These are phyloP conservation scores for Drosophila bocqueti DNA, from an alignment of 1,140 invertebrate genomes.

Conservation along the genomic window DNA sequence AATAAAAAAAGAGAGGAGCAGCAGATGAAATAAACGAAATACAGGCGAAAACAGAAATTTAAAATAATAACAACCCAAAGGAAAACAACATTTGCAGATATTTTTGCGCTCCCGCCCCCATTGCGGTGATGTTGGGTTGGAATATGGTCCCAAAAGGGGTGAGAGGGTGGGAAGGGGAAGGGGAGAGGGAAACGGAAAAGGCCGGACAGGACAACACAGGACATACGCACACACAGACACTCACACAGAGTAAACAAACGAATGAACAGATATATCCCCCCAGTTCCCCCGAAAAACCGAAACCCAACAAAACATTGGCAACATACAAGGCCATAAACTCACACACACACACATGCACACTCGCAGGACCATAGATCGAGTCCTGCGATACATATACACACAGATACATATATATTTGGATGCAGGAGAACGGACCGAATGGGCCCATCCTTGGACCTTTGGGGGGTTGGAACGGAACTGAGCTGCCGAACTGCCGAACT, in stretches of 20 bases:
- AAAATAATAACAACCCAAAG: constrained; percentile 83
- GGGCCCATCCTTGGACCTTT: constrained; percentile 59
- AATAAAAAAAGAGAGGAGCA: constrained; percentile 34
- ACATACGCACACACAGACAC: constrained; percentile 44
- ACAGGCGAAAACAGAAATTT: constrained; percentile 62
- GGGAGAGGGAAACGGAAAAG: constrained; percentile 35
- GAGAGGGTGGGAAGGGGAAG: neutral
- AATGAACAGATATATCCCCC: constrained; percentile 41
- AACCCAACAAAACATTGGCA: constrained; percentile 46
- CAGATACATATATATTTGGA: constrained; percentile 30
- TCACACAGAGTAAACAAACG: constrained; percentile 33
- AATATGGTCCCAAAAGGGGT: neutral
- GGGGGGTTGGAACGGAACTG: constrained; percentile 40
- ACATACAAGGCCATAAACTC: constrained; percentile 57
- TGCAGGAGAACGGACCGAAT: constrained; percentile 55
- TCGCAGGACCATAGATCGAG: constrained; percentile 59
- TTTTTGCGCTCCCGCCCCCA: constrained; percentile 32
- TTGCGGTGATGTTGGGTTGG: constrained; percentile 37
- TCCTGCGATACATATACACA: constrained; percentile 61
- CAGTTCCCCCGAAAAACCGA: constrained; percentile 21
- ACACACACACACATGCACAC: constrained; percentile 32
- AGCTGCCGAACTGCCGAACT: constrained; percentile 37
- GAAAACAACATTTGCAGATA: constrained; percentile 83
- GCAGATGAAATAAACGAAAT: constrained; percentile 37
- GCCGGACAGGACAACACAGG: constrained; percentile 64